Percentiles rank a stretch among this genome's conserved stretches.
Conservation (phyloP, 2,797 vertebrate species). For the Pangasius larnaudii region DNA sequence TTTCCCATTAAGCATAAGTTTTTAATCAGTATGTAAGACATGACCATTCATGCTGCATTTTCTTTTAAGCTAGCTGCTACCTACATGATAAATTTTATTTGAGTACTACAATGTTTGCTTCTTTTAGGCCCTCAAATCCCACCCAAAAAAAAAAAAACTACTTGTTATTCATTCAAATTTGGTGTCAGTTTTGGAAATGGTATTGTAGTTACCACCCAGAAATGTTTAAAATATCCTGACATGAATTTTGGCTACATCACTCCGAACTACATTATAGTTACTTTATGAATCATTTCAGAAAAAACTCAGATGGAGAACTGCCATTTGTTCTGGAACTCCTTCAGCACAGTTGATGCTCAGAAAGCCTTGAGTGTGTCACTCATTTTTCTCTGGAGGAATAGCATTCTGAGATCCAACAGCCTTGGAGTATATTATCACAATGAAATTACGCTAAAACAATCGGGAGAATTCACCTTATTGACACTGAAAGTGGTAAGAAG, state of each 20-base stretch:
- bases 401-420: neutral
- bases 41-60: neutral
- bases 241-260: neutral
- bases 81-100: neutral
- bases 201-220: neutral
- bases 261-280: neutral
- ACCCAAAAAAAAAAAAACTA: neutral
- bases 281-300: constrained; percentile 1
- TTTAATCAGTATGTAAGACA: neutral
- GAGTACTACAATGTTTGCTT: neutral
- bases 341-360: constrained; percentile 31
- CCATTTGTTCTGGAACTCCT: constrained; percentile 21
- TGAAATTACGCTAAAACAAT: neutral
- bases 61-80: neutral
- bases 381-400: neutral
- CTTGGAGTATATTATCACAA: neutral
- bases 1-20: neutral
- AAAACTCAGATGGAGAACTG: constrained; percentile 14
- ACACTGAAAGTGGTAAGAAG: constrained; percentile 2
- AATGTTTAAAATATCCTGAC: neutral
- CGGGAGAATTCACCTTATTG: neutral
- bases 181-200: neutral
- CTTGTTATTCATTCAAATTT: neutral
- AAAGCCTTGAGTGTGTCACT: constrained; percentile 12
- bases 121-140: neutral